These are phyloP conservation scores for Sthenelais limicola DNA, from an alignment of 2,888 invertebrate species.

Conservation along the genomic window DNA sequence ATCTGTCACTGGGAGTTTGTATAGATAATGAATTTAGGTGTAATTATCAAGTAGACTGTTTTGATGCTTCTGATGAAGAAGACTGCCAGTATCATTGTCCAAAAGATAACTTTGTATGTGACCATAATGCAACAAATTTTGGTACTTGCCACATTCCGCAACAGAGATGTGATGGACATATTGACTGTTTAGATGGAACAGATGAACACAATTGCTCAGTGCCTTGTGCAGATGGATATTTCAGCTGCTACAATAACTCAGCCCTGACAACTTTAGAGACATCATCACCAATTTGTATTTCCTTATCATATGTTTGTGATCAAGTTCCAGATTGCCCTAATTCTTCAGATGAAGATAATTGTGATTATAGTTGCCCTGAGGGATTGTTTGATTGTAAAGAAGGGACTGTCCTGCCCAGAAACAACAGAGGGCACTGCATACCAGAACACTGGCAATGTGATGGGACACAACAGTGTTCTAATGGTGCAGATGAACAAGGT, in stretches of 20 bases:
- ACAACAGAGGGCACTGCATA: constrained; percentile 36
- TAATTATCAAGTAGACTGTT: constrained; percentile 42
- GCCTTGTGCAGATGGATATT: constrained; percentile 18
- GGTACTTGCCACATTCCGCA: neutral
- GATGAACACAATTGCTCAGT: constrained; percentile 42
- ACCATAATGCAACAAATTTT: neutral
- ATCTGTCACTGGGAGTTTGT: constrained; percentile 20
- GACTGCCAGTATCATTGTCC: constrained; percentile 40
- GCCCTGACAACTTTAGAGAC: neutral
- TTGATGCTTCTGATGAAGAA: constrained; percentile 43
- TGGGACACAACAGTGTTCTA: constrained; percentile 20
- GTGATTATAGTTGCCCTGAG: constrained; percentile 35
- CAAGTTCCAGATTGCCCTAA: constrained; percentile 45
- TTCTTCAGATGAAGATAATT: constrained; percentile 25
- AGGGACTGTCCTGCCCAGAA: constrained; percentile 4
- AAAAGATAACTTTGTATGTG: constrained; percentile 31
- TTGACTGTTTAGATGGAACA: constrained; percentile 41
- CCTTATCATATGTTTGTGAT: constrained; percentile 39
- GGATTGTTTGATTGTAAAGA: constrained; percentile 18
- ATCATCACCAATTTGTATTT: neutral
- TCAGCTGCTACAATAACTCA: constrained; percentile 33
- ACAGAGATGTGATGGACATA: constrained; percentile 28
- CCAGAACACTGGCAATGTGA: constrained; percentile 31
- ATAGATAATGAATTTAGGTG: constrained; percentile 29
- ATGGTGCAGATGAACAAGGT: constrained; percentile 45